Conservation (phyloP, 2,797 vertebrate genomes). For the Hapalemur alaotrensis region DNA sequence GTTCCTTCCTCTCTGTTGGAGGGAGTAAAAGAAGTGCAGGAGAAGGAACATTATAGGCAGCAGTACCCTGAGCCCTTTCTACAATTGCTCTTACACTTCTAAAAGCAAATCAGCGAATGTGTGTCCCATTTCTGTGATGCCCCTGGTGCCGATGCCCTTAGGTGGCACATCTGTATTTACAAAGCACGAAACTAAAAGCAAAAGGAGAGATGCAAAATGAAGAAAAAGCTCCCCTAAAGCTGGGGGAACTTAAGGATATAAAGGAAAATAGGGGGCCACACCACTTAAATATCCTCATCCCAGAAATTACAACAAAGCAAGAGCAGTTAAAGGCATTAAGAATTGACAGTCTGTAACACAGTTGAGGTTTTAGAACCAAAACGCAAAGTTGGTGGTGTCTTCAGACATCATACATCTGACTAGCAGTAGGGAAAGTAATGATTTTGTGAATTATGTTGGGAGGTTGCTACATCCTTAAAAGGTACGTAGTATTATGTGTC, state of each 20-base stretch:
- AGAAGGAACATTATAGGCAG: not conserved
- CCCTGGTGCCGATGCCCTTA: not conserved
- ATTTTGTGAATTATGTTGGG: constrained; percentile 58
- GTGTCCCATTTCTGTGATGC: not conserved
- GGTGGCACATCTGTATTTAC: not conserved
- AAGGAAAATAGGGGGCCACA: not conserved
- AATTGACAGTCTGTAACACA: not conserved
- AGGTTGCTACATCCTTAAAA: constrained; percentile 58
- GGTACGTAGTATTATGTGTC: constrained; percentile 38
- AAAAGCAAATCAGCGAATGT: not conserved
- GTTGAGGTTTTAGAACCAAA: constrained; percentile 10
- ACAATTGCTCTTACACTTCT: not conserved
- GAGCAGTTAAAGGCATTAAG: not conserved
- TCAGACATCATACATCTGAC: constrained; percentile 63
- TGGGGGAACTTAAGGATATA: not conserved
- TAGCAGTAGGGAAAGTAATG: constrained; percentile 61
- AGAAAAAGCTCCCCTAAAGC: not conserved
- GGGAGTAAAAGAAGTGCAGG: not conserved
- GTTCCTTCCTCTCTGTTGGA: not conserved
- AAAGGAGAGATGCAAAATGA: not conserved
- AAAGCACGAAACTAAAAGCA: not conserved
- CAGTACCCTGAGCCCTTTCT: not conserved
- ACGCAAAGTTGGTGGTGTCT: constrained; percentile 64
- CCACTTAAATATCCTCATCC: not conserved
- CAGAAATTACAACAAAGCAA: not conserved